Evolutionary conservation across 2,888 invertebrate species (phyloP).

Genomic region (Agriopis leucophaearia): DNA sequence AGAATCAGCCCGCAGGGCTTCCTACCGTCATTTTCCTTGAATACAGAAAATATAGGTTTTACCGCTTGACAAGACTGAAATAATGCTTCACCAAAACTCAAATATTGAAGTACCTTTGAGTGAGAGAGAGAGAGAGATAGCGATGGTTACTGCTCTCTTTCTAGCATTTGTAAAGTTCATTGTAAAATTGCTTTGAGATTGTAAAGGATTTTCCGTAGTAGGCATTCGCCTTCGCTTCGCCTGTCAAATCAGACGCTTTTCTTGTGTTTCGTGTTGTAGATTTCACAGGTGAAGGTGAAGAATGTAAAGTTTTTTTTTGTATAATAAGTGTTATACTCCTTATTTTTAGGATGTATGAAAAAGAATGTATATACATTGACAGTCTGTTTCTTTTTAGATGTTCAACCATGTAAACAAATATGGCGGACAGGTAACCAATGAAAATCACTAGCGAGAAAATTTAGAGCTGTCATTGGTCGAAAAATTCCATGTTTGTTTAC

Average conservation of each 20-base stretch:
- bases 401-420: too few species aligned
- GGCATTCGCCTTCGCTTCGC: conserved; percentile 52
- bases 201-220: conserved; percentile 37
- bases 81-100: background rate
- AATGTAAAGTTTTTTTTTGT: conserved; percentile 14
- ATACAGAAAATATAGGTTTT: background rate
- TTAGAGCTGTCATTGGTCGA: too few species aligned
- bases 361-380: too few species aligned
- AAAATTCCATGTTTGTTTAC: too few species aligned
- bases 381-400: too few species aligned
- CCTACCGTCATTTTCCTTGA: too few species aligned
- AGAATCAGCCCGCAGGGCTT: too few species aligned
- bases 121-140: too few species aligned
- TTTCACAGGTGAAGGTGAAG: conserved; percentile 29
- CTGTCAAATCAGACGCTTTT: conserved; percentile 52
- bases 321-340: background rate
- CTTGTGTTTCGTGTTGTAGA: conserved; percentile 39
- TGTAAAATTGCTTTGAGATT: background rate
- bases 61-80: background rate
- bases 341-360: too few species aligned
- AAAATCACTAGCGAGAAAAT: too few species aligned
- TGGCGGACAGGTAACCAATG: too few species aligned
- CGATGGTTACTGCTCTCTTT: too few species aligned
- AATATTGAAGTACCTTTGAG: background rate
- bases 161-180: background rate